A percentile compares a stretch with the other conserved stretches of the same genome.
These are phyloP conservation scores for Lucifuga dentata DNA, from an alignment of 2,113 vertebrate species.

Conservation along the genomic window DNA sequence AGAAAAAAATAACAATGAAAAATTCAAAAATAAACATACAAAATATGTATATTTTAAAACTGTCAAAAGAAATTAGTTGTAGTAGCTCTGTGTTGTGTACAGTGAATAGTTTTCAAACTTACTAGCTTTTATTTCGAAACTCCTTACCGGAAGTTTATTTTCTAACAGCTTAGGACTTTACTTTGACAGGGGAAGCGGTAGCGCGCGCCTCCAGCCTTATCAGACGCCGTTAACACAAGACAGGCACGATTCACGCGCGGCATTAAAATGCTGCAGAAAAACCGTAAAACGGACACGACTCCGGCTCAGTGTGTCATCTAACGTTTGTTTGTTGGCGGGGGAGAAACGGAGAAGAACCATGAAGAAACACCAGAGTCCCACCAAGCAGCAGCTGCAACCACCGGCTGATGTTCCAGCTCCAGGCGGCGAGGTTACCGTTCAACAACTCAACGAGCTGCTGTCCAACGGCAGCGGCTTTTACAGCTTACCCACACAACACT, in stretches of 20 bases:
- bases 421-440: conserved; percentile 86
- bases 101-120: too few species aligned
- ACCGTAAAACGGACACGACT: conserved; percentile 23
- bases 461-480: conserved; percentile 92
- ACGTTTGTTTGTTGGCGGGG: conserved; percentile 35
- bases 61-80: too few species aligned
- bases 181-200: background rate
- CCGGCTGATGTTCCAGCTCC: conserved; percentile 80
- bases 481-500: conserved; percentile 93
- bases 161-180: accelerated
- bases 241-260: conserved; percentile 50
- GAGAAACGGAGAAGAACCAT: conserved; percentile 59
- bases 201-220: conserved; percentile 26
- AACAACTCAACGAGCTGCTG: conserved; percentile 93
- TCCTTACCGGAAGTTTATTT: background rate
- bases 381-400: conserved; percentile 49
- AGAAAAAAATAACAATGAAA: too few species aligned
- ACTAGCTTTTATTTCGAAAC: conserved; percentile 37
- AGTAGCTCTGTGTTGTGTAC: too few species aligned
- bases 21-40: too few species aligned
- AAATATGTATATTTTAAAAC: too few species aligned
- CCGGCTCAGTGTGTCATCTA: conserved; percentile 26
- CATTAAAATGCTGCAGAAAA: conserved; percentile 67
- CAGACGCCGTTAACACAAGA: conserved; percentile 53
- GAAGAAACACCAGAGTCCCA: conserved; percentile 84